A percentile compares a stretch with the other conserved stretches of the same genome.
Conservation (phyloP, 2,797 vertebrate species). For the Crocidura indochinensis region DNA sequence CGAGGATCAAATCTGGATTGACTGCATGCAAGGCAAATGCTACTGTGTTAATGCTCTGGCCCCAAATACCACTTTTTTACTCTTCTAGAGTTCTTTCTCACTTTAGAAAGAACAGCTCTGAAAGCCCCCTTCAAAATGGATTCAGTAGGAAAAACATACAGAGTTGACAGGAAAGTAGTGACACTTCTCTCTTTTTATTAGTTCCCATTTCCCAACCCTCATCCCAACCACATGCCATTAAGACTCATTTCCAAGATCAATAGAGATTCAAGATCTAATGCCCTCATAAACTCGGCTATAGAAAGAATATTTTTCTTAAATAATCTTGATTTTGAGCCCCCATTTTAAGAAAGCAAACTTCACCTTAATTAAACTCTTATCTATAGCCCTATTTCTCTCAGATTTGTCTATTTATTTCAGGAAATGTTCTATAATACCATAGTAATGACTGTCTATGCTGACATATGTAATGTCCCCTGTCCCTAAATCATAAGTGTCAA, state of each 20-base stretch:
- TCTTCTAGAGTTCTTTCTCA: slow-evolving; percentile 63
- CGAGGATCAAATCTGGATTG: no score
- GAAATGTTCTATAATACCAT: slow-evolving; percentile 17
- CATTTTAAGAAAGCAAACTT: slow-evolving; percentile 24
- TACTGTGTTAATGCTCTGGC: no score
- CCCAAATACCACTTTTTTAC: background rate
- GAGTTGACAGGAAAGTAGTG: background rate
- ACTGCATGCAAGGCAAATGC: no score
- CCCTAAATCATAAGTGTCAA: background rate
- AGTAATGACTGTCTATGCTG: slow-evolving; percentile 12
- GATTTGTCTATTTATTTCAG: slow-evolving; percentile 44
- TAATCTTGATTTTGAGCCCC: slow-evolving; percentile 13
- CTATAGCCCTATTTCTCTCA: background rate
- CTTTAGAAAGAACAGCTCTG: slow-evolving; percentile 33
- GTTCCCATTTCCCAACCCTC: background rate
- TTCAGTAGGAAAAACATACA: slow-evolving; percentile 25
- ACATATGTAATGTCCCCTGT: slow-evolving; percentile 21
- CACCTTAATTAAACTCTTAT: slow-evolving; percentile 12
- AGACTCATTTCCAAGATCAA: slow-evolving; percentile 40
- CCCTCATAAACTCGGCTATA: slow-evolving; percentile 59
- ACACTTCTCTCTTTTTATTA: slow-evolving; percentile 26
- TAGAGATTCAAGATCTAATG: slow-evolving; percentile 2
- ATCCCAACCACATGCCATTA: background rate
- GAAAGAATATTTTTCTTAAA: slow-evolving; percentile 34
- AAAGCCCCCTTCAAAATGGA: slow-evolving; percentile 40